Conservation (phyloP, 2,888 invertebrate species). For the Acleris laterana region DNA sequence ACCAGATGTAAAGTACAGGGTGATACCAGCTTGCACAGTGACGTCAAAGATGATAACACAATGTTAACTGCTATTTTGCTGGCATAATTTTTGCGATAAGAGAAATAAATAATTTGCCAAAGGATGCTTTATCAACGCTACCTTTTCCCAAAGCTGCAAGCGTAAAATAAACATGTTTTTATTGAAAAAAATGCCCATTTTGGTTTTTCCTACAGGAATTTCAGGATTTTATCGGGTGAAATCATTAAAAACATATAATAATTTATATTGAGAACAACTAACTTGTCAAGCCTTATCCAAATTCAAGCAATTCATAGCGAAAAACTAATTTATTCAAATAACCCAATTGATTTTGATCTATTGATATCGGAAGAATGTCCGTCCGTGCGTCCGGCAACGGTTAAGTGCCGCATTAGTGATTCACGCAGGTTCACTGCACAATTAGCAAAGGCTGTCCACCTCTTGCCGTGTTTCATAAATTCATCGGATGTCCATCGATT, state of each 20-base stretch:
- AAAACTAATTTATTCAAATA: slow-evolving; percentile 8
- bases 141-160: not conserved
- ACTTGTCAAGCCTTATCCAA: not conserved
- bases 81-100: not conserved
- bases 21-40: not conserved
- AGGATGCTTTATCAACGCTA: not conserved
- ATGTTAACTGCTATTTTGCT: not conserved
- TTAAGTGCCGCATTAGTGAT: slow-evolving; percentile 76
- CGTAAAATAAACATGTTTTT: not conserved
- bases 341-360: slow-evolving; percentile 39
- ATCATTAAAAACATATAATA: too few species aligned
- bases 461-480: slow-evolving; percentile 77
- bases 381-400: slow-evolving; percentile 59
- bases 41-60: slow-evolving; percentile 3
- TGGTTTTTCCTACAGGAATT: too few species aligned
- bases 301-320: not conserved
- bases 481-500: slow-evolving; percentile 83
- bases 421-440: slow-evolving; percentile 80
- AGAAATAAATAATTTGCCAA: slow-evolving; percentile 9
- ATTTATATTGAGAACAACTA: too few species aligned
- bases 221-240: too few species aligned
- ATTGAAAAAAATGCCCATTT: too few species aligned
- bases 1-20: slow-evolving; percentile 10
- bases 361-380: slow-evolving; percentile 48
- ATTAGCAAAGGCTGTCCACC: slow-evolving; percentile 84